Evolutionary conservation across 2,113 vertebrate species (phyloP).

Genomic region (Dolichallabes microphthalmus): DNA sequence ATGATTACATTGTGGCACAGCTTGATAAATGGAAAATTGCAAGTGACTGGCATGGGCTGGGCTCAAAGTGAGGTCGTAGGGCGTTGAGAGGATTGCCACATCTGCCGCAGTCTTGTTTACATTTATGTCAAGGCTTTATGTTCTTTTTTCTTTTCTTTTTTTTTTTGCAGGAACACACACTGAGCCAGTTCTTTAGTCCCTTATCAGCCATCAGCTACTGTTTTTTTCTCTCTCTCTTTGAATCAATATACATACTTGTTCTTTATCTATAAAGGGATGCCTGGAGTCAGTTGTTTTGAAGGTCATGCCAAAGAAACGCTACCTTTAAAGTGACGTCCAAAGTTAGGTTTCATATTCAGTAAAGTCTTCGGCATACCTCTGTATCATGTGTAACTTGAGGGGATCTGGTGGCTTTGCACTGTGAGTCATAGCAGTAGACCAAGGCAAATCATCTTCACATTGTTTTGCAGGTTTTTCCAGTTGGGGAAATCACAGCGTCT

Average conservation of each 20-base stretch:
- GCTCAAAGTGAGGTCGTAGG: slow-evolving; percentile 46
- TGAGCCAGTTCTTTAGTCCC: slow-evolving; percentile 60
- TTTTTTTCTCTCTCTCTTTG: slow-evolving; percentile 59
- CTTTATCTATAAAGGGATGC: slow-evolving; percentile 52
- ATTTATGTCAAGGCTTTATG: slow-evolving; percentile 61
- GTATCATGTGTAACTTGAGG: not conserved
- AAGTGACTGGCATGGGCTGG: not conserved
- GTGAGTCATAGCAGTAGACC: not conserved
- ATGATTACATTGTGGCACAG: not conserved
- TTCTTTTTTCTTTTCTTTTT: no score
- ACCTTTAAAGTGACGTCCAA: not conserved
- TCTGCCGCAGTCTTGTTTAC: slow-evolving; percentile 70
- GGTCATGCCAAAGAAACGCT: not conserved
- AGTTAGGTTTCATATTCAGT: not conserved
- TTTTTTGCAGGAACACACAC: slow-evolving; percentile 55
- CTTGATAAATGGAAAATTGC: not conserved
- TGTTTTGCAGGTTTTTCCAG: not conserved
- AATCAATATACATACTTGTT: slow-evolving; percentile 62
- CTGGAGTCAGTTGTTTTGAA: not conserved
- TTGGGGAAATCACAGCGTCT: not conserved
- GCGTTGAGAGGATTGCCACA: slow-evolving; percentile 71
- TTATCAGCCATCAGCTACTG: slow-evolving; percentile 67
- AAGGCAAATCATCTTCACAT: not conserved
- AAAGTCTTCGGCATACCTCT: not conserved
- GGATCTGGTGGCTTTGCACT: not conserved